Evolutionary conservation across 1,140 invertebrate species (phyloP).

Genomic region (Microplitis demolitor): DNA sequence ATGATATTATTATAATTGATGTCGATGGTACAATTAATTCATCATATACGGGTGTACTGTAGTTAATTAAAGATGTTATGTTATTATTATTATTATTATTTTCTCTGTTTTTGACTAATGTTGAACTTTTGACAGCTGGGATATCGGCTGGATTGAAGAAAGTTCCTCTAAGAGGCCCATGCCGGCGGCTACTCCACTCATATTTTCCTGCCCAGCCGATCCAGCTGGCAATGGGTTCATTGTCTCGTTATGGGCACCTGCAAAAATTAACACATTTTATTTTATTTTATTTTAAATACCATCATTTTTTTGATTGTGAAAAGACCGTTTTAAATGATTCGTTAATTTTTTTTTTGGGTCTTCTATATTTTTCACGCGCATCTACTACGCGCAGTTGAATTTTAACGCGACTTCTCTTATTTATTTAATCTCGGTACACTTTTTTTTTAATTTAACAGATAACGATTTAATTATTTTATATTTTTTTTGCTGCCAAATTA

Average conservation of each 20-base stretch:
- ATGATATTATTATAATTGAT: neutral
- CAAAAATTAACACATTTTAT: neutral
- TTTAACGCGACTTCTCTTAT: no score
- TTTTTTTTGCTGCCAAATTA: no score
- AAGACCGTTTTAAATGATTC: no score
- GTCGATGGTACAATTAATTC: slow-evolving; percentile 22
- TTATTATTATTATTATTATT: slow-evolving; percentile 13
- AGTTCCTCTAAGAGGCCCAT: slow-evolving; percentile 26
- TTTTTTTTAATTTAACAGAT: no score
- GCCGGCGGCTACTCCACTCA: slow-evolving; percentile 23
- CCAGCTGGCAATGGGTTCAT: slow-evolving; percentile 26
- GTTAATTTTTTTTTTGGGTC: no score
- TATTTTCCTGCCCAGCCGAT: slow-evolving; percentile 24
- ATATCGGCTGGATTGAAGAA: slow-evolving; percentile 25
- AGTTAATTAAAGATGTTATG: slow-evolving; percentile 14
- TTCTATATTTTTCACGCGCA: no score
- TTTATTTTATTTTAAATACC: no score
- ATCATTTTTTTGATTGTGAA: no score
- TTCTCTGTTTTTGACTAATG: slow-evolving; percentile 26
- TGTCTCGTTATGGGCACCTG: slow-evolving; percentile 27
- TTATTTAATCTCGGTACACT: no score
- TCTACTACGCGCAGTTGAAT: no score
- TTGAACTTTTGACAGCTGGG: slow-evolving; percentile 29
- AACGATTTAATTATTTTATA: no score
- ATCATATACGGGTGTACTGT: slow-evolving; percentile 20